These are phyloP conservation scores for Clarias gariepinus DNA, from an alignment of 2,113 vertebrate genomes.

Conservation along the genomic window DNA sequence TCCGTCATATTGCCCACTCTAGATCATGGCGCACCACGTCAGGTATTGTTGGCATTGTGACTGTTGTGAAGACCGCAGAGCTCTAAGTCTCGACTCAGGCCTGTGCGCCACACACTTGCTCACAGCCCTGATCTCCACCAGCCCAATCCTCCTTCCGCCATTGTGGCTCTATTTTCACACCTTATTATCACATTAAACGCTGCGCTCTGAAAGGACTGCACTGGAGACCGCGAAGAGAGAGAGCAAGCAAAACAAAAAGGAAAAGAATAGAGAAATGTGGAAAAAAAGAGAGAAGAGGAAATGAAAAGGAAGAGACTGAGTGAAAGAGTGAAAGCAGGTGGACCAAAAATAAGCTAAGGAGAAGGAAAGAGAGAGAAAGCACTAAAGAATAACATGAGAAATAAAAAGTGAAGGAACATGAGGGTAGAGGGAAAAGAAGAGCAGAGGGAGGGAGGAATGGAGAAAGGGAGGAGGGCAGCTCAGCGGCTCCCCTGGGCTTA, in stretches of 20 bases:
- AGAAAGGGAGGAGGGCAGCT: constrained; percentile 31
- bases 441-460: constrained; percentile 30
- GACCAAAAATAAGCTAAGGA: background rate
- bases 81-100: constrained; percentile 12
- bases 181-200: constrained; percentile 82
- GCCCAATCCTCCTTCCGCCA: constrained; percentile 71
- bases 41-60: background rate
- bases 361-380: background rate
- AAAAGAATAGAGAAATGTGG: constrained; percentile 20
- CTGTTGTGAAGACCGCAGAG: background rate
- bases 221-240: constrained; percentile 60
- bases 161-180: constrained; percentile 80
- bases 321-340: constrained; percentile 26
- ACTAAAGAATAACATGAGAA: constrained; percentile 4
- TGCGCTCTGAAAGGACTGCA: constrained; percentile 67
- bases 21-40: too few species aligned
- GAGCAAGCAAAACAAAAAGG: constrained; percentile 16
- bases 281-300: constrained; percentile 5
- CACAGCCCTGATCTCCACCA: constrained; percentile 53
- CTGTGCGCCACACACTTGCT: constrained; percentile 42
- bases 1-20: background rate
- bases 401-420: constrained; percentile 30
- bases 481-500: constrained; percentile 51
- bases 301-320: constrained; percentile 16
- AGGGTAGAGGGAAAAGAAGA: constrained; percentile 40